Evolutionary conservation across 2,888 invertebrate genomes (phyloP), one percentile per base, ranked within the genome.

Genomic region (Drosophila meridiana): DNA sequence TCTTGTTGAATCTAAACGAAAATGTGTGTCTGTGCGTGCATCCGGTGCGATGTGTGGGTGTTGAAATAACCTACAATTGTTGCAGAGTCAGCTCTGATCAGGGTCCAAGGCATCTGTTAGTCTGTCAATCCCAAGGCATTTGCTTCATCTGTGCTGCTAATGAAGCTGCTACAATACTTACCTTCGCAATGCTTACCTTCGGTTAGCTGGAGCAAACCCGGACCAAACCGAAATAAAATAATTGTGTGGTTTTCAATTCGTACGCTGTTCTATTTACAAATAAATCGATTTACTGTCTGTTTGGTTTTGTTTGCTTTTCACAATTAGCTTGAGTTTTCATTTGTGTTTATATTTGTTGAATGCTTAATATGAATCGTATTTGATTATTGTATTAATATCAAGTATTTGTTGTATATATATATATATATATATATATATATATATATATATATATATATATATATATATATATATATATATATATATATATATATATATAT

Each of bases 241-340:
- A 34, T 40, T n/a, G 43, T 45, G 34, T 74, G 85, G 76, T 70
- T 87, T 85, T 90, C 74, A 85, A 87, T 82, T 85, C 69, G 75
- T 85, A 85, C 66, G 77, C 76, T 57, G 65, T 76, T 78, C 68
- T 80, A 80, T 82, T 80, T 82, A 80, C 79, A 80, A 68, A 74
- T 74, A 65, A 67, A 71, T 71, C 68, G 60, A 67, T 52, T 80
- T 75, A 48, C n/a, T 80, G 62, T 77, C 62, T 66, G 58, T 55
- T 20, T 20, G 20, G 20, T 75, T 63, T 40, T 42, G 48, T 71
- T 38, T 60, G 43, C 13, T 71, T 45, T 52, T 47, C 47, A 61
- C 43, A 73, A 66, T 73, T 66, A 47, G 38, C n/a, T 59, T 50
- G 20, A 59, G 61, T 74, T 73, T 75, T 28, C 26, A 42, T 67